Percentiles rank a stretch among this genome's conserved stretches.
These are phyloP conservation scores for Halyomorpha halys DNA, from an alignment of 1,140 invertebrate genomes.

Conservation along the genomic window DNA sequence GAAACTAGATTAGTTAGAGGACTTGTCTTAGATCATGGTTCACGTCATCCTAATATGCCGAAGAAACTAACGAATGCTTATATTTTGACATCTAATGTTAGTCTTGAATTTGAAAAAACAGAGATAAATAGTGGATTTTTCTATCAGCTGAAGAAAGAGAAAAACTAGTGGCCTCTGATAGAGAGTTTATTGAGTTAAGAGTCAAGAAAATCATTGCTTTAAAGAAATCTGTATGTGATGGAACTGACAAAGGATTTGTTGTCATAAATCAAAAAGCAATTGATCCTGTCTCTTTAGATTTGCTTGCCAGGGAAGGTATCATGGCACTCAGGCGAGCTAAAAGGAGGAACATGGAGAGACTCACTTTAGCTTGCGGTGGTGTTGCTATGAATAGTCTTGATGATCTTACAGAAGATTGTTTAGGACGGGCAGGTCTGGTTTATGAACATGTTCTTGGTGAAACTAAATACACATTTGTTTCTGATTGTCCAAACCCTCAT, in stretches of 20 bases:
- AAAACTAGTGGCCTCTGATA: slow-evolving; percentile 86
- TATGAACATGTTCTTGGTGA: slow-evolving; percentile 96
- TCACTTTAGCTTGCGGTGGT: slow-evolving; percentile 91
- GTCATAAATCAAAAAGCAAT: slow-evolving; percentile 99
- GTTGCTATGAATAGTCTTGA: slow-evolving; percentile 94
- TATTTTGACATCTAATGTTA: slow-evolving; percentile 96
- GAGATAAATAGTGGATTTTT: slow-evolving; percentile 98
- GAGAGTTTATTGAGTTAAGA: slow-evolving; percentile 92
- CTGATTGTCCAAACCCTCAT: slow-evolving; percentile 88
- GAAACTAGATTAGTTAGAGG: slow-evolving; percentile 83
- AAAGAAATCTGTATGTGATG: slow-evolving; percentile 88
- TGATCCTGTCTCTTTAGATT: slow-evolving; percentile 92
- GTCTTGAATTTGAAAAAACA: slow-evolving; percentile 98
- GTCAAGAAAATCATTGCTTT: slow-evolving; percentile 92
- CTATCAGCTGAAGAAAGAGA: slow-evolving; percentile 97
- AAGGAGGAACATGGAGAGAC: slow-evolving; percentile 95
- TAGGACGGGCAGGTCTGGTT: slow-evolving; percentile 89
- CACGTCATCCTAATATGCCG: slow-evolving; percentile 99
- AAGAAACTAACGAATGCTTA: slow-evolving; percentile 87
- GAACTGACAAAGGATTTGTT: slow-evolving; percentile 80
- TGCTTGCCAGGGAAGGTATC: slow-evolving; percentile 92
- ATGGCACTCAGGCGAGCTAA: slow-evolving; percentile 91
- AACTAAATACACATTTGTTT: slow-evolving; percentile 95
- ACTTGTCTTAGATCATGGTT: slow-evolving; percentile 94
- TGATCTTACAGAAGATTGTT: slow-evolving; percentile 72